A percentile compares a stretch with the other conserved stretches of the same genome.
Conservation (phyloP, 2,113 vertebrate genomes). For the Pluvianellus socialis region DNA sequence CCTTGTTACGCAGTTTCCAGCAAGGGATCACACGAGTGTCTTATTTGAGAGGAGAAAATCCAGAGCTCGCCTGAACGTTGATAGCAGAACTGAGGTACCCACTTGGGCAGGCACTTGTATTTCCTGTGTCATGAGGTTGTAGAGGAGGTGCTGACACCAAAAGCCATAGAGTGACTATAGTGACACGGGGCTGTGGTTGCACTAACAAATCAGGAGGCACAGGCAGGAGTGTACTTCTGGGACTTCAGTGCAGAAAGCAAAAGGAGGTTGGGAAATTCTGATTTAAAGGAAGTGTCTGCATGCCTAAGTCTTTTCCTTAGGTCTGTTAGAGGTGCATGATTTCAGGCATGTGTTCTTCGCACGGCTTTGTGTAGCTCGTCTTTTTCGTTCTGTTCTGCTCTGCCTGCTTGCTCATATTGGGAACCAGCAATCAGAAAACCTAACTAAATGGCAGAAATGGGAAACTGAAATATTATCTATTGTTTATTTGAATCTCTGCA, state of each 20-base stretch:
- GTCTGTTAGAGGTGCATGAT: neutral
- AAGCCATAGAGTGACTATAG: neutral
- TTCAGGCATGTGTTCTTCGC: neutral
- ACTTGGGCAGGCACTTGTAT: accelerated
- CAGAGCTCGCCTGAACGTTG: neutral
- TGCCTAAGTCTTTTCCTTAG: neutral
- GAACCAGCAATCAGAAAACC: neutral
- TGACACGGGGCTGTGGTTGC: accelerated
- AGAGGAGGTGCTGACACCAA: neutral
- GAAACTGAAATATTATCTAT: neutral
- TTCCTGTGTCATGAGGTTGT: neutral
- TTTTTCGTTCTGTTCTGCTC: neutral
- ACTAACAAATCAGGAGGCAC: neutral
- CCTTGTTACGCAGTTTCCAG: neutral
- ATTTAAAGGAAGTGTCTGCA: neutral
- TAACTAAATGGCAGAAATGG: neutral
- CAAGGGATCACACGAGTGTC: neutral
- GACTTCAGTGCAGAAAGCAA: neutral
- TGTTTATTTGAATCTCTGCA: neutral
- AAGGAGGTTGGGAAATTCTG: neutral
- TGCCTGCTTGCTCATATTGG: neutral
- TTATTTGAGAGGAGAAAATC: neutral
- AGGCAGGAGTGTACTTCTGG: neutral
- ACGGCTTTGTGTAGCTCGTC: neutral
- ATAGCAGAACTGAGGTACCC: neutral